Evolutionary conservation across 2,797 vertebrate genomes (phyloP), one percentile per base, ranked within the genome.

Genomic region (Gila robusta): DNA sequence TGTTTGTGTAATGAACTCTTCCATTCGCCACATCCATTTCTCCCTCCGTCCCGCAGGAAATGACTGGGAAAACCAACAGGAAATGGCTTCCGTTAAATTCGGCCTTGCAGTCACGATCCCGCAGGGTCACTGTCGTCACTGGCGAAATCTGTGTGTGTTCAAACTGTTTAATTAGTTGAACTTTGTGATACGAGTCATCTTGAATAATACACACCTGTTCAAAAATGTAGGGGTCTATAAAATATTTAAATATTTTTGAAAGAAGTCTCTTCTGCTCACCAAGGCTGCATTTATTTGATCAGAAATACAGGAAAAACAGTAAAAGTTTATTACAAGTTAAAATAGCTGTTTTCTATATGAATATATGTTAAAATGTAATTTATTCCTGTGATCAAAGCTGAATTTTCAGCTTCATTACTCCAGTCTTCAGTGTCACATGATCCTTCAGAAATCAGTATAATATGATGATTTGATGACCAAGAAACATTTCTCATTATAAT

Each of bases 11-110:
- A 88, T 89, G 89, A 82, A 95, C 91, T 62, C 91, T 89, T 93
- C 85, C 79, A 67, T 93, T 90, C 28, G 86, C 83, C 79, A 41
- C 84, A 89, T 93, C 86, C 47, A 95, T 81, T 83, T 91, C 47
- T 5, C 83, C 92, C 71, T 94, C 93, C 0, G 96, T 96, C 79
- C 95, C 93, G 86, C 96, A 96, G 94, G 91, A 95, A 93, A 94
- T 93, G 83, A 95, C 91, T 1, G 95, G 94, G 79, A 95, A 94
- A 82, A 89, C 92, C 90, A 96, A 90, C 88, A 96, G 93, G 93
- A 96, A 96, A 89, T 96, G 95, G 87, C 92, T 96, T 86, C 92
- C 92, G 10, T 96, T 96, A 67, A 91, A 93, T 86, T 90, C 80
- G 67, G 94, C 95, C 88, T 89, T 91, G 92, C 96, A 96, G 2